phyloP scores from a whole-genome alignment of 2,113 vertebrate genomes.

The Diadophis punctatus region DNA sequence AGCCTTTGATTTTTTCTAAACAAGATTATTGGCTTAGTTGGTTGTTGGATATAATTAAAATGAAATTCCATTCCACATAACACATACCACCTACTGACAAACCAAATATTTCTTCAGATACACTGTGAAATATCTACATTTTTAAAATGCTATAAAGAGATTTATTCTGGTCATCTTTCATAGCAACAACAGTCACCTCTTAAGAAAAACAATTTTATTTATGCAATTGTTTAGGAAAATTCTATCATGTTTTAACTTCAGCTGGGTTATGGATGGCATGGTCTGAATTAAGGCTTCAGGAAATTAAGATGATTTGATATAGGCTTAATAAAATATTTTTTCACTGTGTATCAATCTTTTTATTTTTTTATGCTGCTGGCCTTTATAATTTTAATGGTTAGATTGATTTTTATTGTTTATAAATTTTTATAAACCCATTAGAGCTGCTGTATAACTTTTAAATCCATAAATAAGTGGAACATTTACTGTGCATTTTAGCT shows the following conservation, averaged over 20 bases:
- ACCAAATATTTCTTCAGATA: constrained; percentile 35
- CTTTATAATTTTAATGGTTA: neutral
- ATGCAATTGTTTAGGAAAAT: constrained; percentile 18
- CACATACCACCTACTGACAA: neutral
- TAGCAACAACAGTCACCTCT: constrained; percentile 31
- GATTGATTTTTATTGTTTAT: neutral
- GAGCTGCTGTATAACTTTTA: neutral
- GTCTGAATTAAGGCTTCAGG: neutral
- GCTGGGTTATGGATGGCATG: neutral
- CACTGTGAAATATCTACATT: constrained; percentile 13
- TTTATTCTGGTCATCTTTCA: constrained; percentile 28
- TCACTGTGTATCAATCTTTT: neutral
- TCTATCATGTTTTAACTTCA: neutral
- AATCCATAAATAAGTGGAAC: neutral
- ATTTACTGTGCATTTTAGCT: neutral
- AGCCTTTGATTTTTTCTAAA: constrained; percentile 6
- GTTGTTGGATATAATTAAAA: constrained; percentile 11
- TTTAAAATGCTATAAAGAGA: constrained; percentile 23
- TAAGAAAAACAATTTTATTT: constrained; percentile 42
- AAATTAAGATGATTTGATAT: constrained; percentile 4
- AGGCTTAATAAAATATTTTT: neutral
- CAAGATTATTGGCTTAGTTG: neutral
- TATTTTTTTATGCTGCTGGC: neutral
- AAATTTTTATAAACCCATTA: neutral
- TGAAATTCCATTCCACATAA: constrained; percentile 19